These are phyloP conservation scores for Gibbula magus DNA, from an alignment of 2,888 invertebrate species.

Conservation along the genomic window DNA sequence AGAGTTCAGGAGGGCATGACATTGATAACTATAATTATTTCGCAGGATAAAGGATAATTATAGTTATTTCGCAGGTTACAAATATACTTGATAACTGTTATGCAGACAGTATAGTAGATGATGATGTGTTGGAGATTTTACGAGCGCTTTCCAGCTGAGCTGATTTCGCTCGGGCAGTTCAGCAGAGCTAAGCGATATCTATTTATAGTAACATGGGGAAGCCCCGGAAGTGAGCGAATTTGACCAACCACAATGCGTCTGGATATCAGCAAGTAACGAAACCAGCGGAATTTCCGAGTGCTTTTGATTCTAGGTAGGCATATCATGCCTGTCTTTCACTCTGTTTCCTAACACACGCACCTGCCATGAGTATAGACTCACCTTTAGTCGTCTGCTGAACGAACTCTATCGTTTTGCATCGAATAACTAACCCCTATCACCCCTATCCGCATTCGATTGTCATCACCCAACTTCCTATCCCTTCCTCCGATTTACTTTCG, in stretches of 20 bases:
- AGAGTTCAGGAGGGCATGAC: too few species aligned
- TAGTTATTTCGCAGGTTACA: too few species aligned
- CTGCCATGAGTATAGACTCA: too few species aligned
- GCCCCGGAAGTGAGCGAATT: neutral
- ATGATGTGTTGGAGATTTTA: too few species aligned
- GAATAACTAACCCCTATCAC: neutral
- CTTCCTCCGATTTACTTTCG: neutral
- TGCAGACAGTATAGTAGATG: too few species aligned
- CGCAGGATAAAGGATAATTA: too few species aligned
- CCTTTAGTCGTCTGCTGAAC: too few species aligned
- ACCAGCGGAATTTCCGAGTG: neutral
- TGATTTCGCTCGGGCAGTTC: too few species aligned
- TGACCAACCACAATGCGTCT: neutral
- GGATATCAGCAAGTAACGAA: neutral
- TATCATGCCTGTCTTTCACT: neutral
- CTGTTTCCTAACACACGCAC: neutral
- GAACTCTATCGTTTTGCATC: too few species aligned
- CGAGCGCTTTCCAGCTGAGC: too few species aligned
- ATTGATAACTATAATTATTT: too few species aligned
- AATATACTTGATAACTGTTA: too few species aligned
- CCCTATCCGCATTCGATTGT: neutral
- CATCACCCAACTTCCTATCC: neutral
- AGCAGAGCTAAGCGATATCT: neutral
- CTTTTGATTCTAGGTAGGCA: neutral
- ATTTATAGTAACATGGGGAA: slow-evolving; percentile 1